A percentile compares a stretch with the other conserved stretches of the same genome.
phyloP scores from a whole-genome alignment of 1,140 invertebrate species.

The Phymastichus coffea region DNA sequence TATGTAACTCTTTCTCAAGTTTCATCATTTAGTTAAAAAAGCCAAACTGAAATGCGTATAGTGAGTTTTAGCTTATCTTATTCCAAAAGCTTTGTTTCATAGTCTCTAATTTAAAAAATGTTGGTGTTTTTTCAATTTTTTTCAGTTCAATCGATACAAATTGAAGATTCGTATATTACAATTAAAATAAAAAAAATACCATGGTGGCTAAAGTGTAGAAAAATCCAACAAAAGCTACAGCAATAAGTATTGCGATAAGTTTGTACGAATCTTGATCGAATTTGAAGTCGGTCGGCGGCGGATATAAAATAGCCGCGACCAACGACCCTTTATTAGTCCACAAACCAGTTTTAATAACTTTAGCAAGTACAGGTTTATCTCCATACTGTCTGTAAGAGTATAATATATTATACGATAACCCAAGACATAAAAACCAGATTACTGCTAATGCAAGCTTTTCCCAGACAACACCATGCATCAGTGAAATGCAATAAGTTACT shows the following conservation, averaged over 20 bases:
- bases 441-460: conserved; percentile 48
- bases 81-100: no score
- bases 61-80: no score
- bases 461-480: conserved; percentile 63
- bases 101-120: no score
- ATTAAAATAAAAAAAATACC: no score
- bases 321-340: conserved; percentile 87
- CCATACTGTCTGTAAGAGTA: conserved; percentile 70
- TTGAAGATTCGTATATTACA: no score
- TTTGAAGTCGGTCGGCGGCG: conserved; percentile 91
- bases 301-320: conserved; percentile 90
- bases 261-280: conserved; percentile 92
- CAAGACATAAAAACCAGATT: no score
- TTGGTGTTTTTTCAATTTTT: no score
- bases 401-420: background rate
- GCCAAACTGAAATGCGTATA: no score
- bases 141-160: no score
- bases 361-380: conserved; percentile 64
- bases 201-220: conserved; percentile 83
- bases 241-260: conserved; percentile 80
- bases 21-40: no score
- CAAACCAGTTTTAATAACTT: conserved; percentile 80
- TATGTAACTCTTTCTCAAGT: no score
- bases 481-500: conserved; percentile 38
- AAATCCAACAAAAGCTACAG: conserved; percentile 76